A percentile compares a stretch with the other conserved stretches of the same genome.
phyloP scores from a whole-genome alignment of 2,797 vertebrate genomes.

The Pempheris klunzingeri region DNA sequence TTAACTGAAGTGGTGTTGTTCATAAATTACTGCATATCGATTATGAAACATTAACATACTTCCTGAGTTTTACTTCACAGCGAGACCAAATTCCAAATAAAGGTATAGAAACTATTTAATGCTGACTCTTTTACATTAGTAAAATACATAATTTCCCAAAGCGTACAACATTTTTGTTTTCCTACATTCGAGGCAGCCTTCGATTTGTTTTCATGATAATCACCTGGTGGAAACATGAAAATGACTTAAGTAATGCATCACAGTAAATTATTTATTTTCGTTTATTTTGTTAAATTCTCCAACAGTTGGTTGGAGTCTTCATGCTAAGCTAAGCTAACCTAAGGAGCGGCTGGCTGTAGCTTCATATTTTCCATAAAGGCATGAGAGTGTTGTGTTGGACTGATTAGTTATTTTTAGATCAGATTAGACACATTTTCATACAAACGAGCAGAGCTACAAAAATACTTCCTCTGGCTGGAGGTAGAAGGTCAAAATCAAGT shows the following conservation, averaged over 20 bases:
- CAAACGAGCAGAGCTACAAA: fast-evolving
- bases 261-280: neutral
- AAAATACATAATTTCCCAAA: neutral
- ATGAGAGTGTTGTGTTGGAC: neutral
- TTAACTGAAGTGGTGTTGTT: constrained; percentile 22
- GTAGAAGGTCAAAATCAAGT: neutral
- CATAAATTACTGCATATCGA: constrained; percentile 50
- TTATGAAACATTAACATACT: constrained; percentile 42
- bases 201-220: neutral
- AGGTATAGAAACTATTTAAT: too few species aligned
- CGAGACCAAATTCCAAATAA: neutral
- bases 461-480: neutral
- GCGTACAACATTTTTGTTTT: neutral
- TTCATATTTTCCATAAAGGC: neutral
- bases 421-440: neutral
- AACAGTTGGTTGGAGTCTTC: neutral
- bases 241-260: neutral
- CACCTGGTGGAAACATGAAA: neutral
- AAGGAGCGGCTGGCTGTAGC: neutral
- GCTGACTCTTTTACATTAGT: neutral
- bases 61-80: constrained; percentile 18
- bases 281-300: too few species aligned
- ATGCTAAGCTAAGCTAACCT: neutral
- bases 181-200: neutral
- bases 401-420: neutral